phyloP scores from a whole-genome alignment of 2,113 vertebrate species.

The Anser brachyrhynchus region DNA sequence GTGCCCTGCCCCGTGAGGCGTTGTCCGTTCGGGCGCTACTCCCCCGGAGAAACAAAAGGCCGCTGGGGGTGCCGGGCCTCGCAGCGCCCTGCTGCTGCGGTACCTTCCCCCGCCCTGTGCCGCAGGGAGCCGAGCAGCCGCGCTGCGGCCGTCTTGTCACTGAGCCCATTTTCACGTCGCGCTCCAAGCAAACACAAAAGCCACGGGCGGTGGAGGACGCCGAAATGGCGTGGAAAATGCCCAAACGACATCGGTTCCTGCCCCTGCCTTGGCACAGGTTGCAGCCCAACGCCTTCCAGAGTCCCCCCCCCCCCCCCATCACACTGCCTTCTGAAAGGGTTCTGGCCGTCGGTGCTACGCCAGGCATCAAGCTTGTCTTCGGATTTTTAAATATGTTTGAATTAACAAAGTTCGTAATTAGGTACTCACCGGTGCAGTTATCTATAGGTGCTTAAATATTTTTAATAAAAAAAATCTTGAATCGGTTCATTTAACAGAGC shows the following conservation, averaged over 20 bases:
- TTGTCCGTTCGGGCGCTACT: no score
- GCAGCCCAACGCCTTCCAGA: no score
- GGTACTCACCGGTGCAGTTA: not conserved
- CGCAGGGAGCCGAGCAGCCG: no score
- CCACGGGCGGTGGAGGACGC: no score
- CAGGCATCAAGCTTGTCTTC: not conserved
- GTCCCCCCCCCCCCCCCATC: no score
- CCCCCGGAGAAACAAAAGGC: not conserved
- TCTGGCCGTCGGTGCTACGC: accelerated
- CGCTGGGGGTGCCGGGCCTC: not conserved
- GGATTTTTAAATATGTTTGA: not conserved
- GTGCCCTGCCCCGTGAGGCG: no score
- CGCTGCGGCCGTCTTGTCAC: not conserved
- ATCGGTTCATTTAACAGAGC: not conserved
- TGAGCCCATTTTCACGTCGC: no score
- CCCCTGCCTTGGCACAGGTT: not conserved
- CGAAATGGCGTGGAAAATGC: not conserved
- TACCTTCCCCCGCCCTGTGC: no score
- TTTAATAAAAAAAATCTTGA: not conserved
- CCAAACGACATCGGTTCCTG: not conserved
- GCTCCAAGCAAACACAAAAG: not conserved
- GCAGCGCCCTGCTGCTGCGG: accelerated
- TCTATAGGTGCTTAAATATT: not conserved
- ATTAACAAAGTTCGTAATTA: not conserved
- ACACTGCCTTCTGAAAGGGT: not conserved